Conservation (phyloP, 1,140 invertebrate genomes). For the Pogonognathellus flavescens region DNA sequence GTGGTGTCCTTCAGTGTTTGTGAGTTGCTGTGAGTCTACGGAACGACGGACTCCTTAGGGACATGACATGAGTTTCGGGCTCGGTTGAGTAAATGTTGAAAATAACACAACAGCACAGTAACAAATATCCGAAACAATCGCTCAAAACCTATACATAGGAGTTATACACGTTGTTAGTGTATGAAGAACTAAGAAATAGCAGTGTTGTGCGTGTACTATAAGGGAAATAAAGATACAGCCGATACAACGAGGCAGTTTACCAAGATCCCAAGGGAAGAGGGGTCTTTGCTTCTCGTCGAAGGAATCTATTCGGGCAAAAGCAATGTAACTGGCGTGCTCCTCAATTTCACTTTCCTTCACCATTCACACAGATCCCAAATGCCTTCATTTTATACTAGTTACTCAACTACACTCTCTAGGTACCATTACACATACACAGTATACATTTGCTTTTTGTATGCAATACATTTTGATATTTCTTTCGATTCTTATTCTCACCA, state of each 20-base stretch:
- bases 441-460: slow-evolving; percentile 21
- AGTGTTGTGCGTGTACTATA: too few relatives aligned
- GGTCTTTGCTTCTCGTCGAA: slow-evolving; percentile 57
- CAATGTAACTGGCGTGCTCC: slow-evolving; percentile 31
- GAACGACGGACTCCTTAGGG: slow-evolving; percentile 25
- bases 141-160: slow-evolving; percentile 58
- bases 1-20: not conserved
- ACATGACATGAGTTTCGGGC: slow-evolving; percentile 29
- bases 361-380: slow-evolving; percentile 25
- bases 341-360: slow-evolving; percentile 42
- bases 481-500: slow-evolving; percentile 34
- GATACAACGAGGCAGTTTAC: slow-evolving; percentile 49
- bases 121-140: slow-evolving; percentile 66
- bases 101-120: slow-evolving; percentile 53
- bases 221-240: not conserved
- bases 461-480: slow-evolving; percentile 34
- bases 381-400: slow-evolving; percentile 49
- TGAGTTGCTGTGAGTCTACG: slow-evolving; percentile 3
- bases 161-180: not conserved
- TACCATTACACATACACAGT: not conserved
- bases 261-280: slow-evolving; percentile 60
- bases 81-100: slow-evolving; percentile 56
- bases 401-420: not conserved
- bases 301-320: slow-evolving; percentile 36
- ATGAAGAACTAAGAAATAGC: too few relatives aligned